These are phyloP conservation scores for Hemiscyllium ocellatum DNA, from an alignment of 2,113 vertebrate genomes.

Conservation along the genomic window DNA sequence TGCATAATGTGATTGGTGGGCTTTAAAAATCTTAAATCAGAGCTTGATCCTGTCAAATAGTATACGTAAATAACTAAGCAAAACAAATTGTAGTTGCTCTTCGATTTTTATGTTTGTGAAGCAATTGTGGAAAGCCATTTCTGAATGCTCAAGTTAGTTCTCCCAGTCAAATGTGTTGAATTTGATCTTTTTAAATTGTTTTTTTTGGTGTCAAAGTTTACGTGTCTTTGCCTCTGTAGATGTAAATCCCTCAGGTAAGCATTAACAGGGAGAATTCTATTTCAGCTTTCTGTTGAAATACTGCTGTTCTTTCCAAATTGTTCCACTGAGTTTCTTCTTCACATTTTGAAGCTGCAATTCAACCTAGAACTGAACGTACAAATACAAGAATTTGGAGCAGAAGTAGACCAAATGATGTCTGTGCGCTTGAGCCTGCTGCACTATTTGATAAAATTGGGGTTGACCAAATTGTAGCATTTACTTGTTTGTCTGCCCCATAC, in stretches of 20 bases:
- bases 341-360: not conserved
- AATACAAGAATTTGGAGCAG: no score
- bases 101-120: not conserved
- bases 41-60: not conserved
- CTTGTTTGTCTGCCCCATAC: no score
- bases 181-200: not conserved
- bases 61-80: not conserved
- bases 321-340: not conserved
- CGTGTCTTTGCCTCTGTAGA: not conserved
- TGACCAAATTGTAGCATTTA: no score
- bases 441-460: no score
- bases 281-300: not conserved
- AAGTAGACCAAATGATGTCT: no score
- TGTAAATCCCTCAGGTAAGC: not conserved
- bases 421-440: no score
- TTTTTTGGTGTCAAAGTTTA: not conserved
- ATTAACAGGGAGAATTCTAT: not conserved
- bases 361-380: not conserved
- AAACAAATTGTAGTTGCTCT: not conserved
- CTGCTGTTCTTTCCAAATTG: not conserved
- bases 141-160: not conserved
- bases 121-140: not conserved
- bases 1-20: not conserved
- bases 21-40: not conserved
- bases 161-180: not conserved